Conservation (phyloP, 2,797 vertebrate species). For the Cossypha polioptera region DNA sequence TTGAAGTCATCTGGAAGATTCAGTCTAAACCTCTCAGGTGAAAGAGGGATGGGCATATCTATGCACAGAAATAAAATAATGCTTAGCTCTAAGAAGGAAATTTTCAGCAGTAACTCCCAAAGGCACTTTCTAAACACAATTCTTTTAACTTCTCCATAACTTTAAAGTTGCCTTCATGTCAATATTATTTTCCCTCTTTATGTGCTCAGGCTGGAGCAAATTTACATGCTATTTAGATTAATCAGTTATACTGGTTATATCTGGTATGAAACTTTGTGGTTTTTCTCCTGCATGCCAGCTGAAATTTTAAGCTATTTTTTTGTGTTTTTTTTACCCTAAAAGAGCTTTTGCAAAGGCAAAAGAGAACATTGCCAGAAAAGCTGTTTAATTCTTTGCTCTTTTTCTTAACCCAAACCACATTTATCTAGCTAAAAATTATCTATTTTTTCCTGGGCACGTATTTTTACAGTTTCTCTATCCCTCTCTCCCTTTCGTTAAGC, state of each 20-base stretch:
- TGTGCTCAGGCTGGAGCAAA: neutral
- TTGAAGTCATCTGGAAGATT: neutral
- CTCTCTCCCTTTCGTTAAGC: neutral
- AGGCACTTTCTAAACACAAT: neutral
- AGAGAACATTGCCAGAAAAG: neutral
- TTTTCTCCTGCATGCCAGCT: neutral
- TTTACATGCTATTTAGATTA: neutral
- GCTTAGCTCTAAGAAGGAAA: neutral
- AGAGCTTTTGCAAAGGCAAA: neutral
- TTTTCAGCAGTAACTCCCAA: neutral
- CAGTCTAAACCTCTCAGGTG: neutral
- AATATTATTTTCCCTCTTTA: neutral
- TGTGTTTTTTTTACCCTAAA: neutral
- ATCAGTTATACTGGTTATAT: neutral
- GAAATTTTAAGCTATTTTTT: neutral
- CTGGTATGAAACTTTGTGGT: neutral
- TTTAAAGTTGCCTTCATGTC: neutral
- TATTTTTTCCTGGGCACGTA: rapidly evolving
- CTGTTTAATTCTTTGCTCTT: neutral
- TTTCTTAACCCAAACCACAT: neutral
- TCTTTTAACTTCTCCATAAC: neutral
- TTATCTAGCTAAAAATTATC: neutral
- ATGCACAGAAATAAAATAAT: neutral
- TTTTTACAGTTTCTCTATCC: neutral
- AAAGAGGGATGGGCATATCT: neutral